Conservation (phyloP, 35 echinoderm and acorn worm genomes). For the Apostichopus californicus region DNA sequence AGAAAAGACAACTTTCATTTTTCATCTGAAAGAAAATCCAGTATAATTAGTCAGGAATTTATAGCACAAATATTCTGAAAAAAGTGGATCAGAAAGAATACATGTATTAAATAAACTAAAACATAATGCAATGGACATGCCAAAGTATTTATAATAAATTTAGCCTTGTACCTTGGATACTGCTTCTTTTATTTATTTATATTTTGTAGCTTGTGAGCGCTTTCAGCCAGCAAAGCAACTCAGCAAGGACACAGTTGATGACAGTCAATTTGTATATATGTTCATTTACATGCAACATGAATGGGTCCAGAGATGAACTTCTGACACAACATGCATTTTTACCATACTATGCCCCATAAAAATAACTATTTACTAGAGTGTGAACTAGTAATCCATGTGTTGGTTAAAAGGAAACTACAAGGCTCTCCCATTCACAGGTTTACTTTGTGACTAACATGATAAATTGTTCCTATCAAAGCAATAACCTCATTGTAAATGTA, state of each 20-base stretch:
- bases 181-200: not conserved
- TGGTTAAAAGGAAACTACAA: too few relatives aligned
- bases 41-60: not conserved
- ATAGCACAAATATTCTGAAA: not conserved
- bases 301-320: not conserved
- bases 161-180: not conserved
- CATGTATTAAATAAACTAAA: not conserved
- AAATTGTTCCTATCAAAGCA: too few relatives aligned
- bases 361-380: not conserved
- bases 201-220: not conserved
- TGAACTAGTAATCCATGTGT: too few relatives aligned
- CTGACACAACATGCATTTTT: not conserved
- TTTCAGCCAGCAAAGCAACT: not conserved
- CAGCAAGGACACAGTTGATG: not conserved
- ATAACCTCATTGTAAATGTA: too few relatives aligned
- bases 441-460: too few relatives aligned
- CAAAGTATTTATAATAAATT: not conserved
- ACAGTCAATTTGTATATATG: not conserved
- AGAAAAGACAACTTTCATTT: not conserved
- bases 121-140: not conserved
- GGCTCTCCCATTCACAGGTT: too few relatives aligned
- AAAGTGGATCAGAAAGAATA: not conserved
- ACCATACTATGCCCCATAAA: not conserved
- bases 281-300: slow-evolving; percentile 1
- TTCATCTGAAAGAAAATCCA: too few relatives aligned